Evolutionary conservation across 2,113 vertebrate species (phyloP).

Genomic region (Callipepla californica): DNA sequence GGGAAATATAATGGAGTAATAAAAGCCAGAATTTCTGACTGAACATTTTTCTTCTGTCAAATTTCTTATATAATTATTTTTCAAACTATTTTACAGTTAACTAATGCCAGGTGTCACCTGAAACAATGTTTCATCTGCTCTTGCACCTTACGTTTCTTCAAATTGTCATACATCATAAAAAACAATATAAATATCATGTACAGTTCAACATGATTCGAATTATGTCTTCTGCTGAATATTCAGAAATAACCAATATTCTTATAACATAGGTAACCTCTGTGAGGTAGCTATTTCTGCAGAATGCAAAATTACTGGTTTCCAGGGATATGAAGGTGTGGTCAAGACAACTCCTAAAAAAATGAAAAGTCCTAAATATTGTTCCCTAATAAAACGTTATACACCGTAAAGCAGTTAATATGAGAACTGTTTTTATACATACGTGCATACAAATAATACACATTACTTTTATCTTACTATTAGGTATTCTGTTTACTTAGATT

Average conservation of each 20-base stretch:
- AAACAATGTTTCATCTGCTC: not conserved
- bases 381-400: not conserved
- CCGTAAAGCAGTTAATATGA: not conserved
- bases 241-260: not conserved
- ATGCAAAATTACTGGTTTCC: not conserved
- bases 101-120: not conserved
- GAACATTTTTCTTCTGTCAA: accelerated
- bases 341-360: accelerated
- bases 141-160: not conserved
- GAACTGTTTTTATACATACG: not conserved
- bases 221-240: not conserved
- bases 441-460: not conserved
- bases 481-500: not conserved
- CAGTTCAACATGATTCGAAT: not conserved
- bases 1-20: not conserved
- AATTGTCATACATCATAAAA: accelerated
- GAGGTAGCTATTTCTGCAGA: not conserved
- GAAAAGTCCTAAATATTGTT: not conserved
- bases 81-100: not conserved
- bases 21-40: not conserved
- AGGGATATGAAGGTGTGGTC: not conserved
- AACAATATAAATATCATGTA: not conserved
- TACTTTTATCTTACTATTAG: not conserved
- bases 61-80: not conserved
- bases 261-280: not conserved